Evolutionary conservation across 2,797 vertebrate species (phyloP).

Genomic region (Thamnophis elegans): DNA sequence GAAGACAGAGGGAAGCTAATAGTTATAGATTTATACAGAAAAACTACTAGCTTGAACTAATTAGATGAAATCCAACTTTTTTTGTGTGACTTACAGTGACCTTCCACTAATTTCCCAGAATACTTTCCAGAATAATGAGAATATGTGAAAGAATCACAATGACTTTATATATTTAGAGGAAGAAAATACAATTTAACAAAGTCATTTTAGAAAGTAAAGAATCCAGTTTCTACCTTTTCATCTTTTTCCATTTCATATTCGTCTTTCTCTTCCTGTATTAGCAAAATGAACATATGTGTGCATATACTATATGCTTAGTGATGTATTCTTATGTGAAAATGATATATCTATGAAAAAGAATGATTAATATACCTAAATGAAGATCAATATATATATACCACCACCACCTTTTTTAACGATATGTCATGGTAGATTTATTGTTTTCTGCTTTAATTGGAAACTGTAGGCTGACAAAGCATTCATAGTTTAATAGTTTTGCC

Average conservation of each 20-base stretch:
- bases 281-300: neutral
- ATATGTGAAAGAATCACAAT: neutral
- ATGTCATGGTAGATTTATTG: neutral
- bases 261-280: neutral
- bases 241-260: neutral
- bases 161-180: constrained; percentile 35
- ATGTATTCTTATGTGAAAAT: neutral
- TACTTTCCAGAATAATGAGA: neutral
- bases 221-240: neutral
- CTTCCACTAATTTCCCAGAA: neutral
- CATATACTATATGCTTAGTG: neutral
- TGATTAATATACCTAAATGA: neutral
- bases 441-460: neutral
- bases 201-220: constrained; percentile 40
- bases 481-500: neutral
- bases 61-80: neutral
- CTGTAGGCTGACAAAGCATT: neutral
- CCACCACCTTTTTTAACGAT: neutral
- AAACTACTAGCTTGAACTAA: neutral
- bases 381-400: neutral
- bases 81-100: neutral
- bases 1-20: neutral
- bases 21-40: neutral
- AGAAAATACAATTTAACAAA: constrained; percentile 30
- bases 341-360: neutral